These are phyloP conservation scores for Hemicrepidius hirtus DNA, from an alignment of 2,888 invertebrate species.

Conservation along the genomic window DNA sequence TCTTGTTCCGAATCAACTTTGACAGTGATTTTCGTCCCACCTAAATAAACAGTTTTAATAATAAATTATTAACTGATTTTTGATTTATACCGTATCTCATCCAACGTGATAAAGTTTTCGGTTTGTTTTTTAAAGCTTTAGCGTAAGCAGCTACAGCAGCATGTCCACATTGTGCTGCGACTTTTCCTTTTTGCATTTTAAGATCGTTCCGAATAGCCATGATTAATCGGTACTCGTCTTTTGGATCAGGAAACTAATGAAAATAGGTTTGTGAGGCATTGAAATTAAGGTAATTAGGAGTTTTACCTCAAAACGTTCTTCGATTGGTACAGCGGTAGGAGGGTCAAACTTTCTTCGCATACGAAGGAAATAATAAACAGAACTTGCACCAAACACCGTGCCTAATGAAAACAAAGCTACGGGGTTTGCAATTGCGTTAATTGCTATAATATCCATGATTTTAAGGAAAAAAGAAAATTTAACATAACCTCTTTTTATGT, in stretches of 20 bases:
- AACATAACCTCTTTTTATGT: no score
- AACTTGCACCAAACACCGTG: constrained; percentile 65
- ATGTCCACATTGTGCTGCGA: constrained; percentile 95
- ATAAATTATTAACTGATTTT: background rate
- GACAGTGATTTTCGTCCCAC: constrained; percentile 92
- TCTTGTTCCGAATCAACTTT: constrained; percentile 86
- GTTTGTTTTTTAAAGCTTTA: constrained; percentile 78
- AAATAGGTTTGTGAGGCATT: background rate
- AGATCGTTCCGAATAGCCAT: constrained; percentile 91
- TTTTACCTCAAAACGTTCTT: constrained; percentile 67
- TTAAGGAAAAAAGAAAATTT: background rate
- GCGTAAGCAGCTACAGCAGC: constrained; percentile 93
- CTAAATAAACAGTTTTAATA: constrained; percentile 56
- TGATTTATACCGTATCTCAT: constrained; percentile 59
- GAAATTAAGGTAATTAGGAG: no score
- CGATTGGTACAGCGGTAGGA: constrained; percentile 57
- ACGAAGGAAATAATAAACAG: constrained; percentile 63
- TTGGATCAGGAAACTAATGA: constrained; percentile 64
- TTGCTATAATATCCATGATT: constrained; percentile 36
- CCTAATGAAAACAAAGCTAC: constrained; percentile 66
- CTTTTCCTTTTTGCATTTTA: constrained; percentile 96
- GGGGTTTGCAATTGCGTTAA: constrained; percentile 23
- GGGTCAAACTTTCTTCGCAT: constrained; percentile 47
- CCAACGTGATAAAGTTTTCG: constrained; percentile 78
- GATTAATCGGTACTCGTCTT: constrained; percentile 85